These are phyloP conservation scores for Drosophila insularis DNA, from an alignment of 1,140 invertebrate species.

Conservation along the genomic window DNA sequence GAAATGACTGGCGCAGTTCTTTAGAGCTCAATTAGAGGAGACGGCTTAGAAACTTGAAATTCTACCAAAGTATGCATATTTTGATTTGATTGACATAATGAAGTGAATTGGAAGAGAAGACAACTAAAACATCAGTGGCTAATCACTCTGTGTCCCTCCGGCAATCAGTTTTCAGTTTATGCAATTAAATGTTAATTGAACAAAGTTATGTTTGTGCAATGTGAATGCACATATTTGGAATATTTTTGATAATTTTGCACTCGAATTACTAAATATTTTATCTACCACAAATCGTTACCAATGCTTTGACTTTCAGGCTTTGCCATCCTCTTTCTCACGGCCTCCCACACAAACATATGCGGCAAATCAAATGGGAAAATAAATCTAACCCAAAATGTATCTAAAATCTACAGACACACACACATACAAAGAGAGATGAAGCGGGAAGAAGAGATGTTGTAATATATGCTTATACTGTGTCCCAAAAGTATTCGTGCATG, in stretches of 20 bases:
- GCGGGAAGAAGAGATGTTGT: neutral
- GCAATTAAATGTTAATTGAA: slow-evolving; percentile 7
- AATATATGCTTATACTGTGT: slow-evolving; percentile 11
- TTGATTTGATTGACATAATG: too few relatives aligned
- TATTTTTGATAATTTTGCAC: slow-evolving; percentile 6
- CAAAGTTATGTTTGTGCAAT: neutral
- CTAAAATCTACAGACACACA: slow-evolving; percentile 14
- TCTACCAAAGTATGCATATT: too few relatives aligned
- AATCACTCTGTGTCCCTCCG: neutral
- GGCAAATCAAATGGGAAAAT: slow-evolving; percentile 32
- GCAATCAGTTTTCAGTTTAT: neutral
- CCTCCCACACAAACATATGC: slow-evolving; percentile 28
- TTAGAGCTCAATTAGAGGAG: too few relatives aligned
- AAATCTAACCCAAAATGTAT: slow-evolving; percentile 35
- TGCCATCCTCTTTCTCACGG: neutral
- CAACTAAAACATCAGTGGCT: neutral
- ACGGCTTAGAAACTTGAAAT: too few relatives aligned
- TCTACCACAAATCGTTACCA: slow-evolving; percentile 44
- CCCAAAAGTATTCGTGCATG: neutral
- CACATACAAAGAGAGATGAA: neutral
- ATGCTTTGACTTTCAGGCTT: neutral
- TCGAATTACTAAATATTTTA: slow-evolving; percentile 9
- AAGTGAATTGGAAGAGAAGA: neutral
- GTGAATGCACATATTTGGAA: neutral
- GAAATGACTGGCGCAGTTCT: too few relatives aligned